These are phyloP conservation scores for Orussus abietinus DNA, from an alignment of 1,140 invertebrate species.

Conservation along the genomic window DNA sequence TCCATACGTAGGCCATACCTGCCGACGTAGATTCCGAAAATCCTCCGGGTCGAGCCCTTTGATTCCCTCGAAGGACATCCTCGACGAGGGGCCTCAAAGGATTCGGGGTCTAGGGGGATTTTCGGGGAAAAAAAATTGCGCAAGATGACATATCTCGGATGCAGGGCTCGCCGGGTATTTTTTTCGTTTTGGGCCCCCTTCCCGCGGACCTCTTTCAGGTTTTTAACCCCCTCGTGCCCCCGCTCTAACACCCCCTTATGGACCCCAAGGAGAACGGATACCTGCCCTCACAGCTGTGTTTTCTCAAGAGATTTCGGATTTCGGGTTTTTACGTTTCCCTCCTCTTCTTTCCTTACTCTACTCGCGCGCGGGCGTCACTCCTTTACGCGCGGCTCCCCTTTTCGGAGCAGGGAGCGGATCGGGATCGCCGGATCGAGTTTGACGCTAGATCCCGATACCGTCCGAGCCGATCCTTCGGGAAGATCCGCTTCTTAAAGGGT, in stretches of 20 bases:
- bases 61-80: slow-evolving; percentile 22
- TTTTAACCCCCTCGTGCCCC: slow-evolving; percentile 13
- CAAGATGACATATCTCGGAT: slow-evolving; percentile 44
- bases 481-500: too few relatives aligned
- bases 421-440: slow-evolving; percentile 36
- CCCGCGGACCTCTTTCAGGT: slow-evolving; percentile 3
- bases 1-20: too few relatives aligned
- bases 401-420: slow-evolving; percentile 10
- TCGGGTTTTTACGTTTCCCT: slow-evolving; percentile 21
- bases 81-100: slow-evolving; percentile 16
- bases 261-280: too few relatives aligned
- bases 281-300: slow-evolving; percentile 42
- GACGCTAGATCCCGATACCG: slow-evolving; percentile 46
- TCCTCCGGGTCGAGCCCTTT: slow-evolving; percentile 38
- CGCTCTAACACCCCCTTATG: slow-evolving; percentile 10
- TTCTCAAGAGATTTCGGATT: slow-evolving; percentile 48
- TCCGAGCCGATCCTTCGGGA: slow-evolving; percentile 30
- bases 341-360: slow-evolving; percentile 5
- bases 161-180: slow-evolving; percentile 9
- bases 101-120: slow-evolving; percentile 10
- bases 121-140: slow-evolving; percentile 40
- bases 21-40: slow-evolving; percentile 33
- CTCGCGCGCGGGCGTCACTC: slow-evolving; percentile 8
- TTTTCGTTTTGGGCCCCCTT: slow-evolving; percentile 18
- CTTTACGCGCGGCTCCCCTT: slow-evolving; percentile 15